Evolutionary conservation across 2,113 vertebrate species (phyloP).

Genomic region (Cisticola juncidis): DNA sequence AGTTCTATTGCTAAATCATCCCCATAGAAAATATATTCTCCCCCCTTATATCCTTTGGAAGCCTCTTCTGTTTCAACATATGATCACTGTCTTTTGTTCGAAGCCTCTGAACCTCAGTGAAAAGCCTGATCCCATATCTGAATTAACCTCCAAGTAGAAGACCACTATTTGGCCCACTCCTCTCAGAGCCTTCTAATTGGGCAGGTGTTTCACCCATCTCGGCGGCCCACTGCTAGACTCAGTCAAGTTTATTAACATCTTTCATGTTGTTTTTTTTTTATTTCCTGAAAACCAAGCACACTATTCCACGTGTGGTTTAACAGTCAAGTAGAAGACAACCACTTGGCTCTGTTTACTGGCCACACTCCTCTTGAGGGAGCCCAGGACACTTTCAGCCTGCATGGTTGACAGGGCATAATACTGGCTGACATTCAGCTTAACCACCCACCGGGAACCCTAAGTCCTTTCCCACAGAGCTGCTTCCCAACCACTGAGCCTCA

Average conservation of each 20-base stretch:
- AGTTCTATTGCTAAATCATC: not conserved
- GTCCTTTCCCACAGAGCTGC: not conserved
- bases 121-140: not conserved
- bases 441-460: not conserved
- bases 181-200: not conserved
- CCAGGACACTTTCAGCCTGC: not conserved
- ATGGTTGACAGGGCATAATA: not conserved
- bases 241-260: not conserved
- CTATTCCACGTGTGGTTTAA: not conserved
- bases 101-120: not conserved
- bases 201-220: not conserved
- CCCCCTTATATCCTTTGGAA: not conserved
- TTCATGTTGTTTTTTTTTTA: not conserved
- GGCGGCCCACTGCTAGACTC: not conserved
- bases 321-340: not conserved
- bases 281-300: not conserved
- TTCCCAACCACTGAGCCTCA: not conserved
- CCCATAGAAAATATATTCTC: not conserved
- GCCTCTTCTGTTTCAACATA: not conserved
- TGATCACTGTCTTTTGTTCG: fast-evolving
- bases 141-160: not conserved
- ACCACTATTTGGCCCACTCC: not conserved
- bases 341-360: not conserved
- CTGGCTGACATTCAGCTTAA: not conserved
- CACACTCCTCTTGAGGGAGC: not conserved